Base-by-base conservation (phyloP, 2,888 invertebrate species). In the Rhamphomyia laevipes region DNA sequence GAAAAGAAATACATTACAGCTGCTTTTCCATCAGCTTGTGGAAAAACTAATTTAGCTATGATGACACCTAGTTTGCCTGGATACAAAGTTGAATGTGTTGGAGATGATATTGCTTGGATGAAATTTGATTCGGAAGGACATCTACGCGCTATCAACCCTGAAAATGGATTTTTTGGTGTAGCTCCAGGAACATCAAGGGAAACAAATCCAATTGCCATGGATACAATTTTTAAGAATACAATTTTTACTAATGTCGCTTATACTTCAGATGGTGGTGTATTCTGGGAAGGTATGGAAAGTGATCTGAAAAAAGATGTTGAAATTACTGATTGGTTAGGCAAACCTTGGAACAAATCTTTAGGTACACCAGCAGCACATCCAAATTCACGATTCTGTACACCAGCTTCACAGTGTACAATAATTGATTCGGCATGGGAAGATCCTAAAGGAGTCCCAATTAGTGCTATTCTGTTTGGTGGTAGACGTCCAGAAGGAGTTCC, bases 31-130 rank as follows among this genome's bases (percentile, higher is more conserved):
- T 94, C 94, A 2, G 97, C 97, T 3, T 99, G 99, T 66, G 99
- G 99, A 16, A 99, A 99, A 71, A 99, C 99, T 18, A 99, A 99
- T 73, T 74, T 99, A 52, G 99, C 99, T 23, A 99, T 99, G 99
- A 83, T 99, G 86, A 86, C 85, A 2, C 94, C 97, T 0, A 78
- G 86, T 0, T 71, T 99, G 41, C 94, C 95, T 0, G 97, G 96
- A 4, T 92, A 89, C 72, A 90, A 90, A 64, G 68, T 91, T 47
- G 90, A 92, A 66, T 92, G 92, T 63, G 94, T 94, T 0, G 96
- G 96, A 0, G 99, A 99, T 64, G 99, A 99, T 63, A 99, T 99
- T 57, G 95, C 96, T 0, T 99, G 97, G 99, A 93, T 95, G 92
- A 83, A 84, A 65, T 94, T 93, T 64, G 92, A 93, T 57, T 73